Evolutionary conservation across 53 echinoderm and acorn worm species (phyloP).

Genomic region (Henricia sp.): DNA sequence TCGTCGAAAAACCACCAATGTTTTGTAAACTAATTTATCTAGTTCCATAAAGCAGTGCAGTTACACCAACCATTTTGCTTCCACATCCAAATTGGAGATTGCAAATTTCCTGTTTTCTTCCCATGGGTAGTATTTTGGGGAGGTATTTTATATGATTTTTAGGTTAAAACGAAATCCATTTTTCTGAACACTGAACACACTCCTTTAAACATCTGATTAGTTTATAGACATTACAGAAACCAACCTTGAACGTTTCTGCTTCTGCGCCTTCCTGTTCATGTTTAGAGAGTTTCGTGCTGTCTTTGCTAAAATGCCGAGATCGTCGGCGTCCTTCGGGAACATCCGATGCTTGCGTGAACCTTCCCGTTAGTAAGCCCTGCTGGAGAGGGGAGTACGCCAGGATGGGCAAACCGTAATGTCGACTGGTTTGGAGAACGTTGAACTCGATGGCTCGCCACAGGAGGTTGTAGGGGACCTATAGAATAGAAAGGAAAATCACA

Average conservation of each 20-base stretch:
- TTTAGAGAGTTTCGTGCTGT: conserved; percentile 58
- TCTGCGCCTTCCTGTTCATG: conserved; percentile 71
- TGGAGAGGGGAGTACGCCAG: conserved; percentile 74
- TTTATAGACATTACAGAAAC: neutral
- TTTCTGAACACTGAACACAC: too few species aligned
- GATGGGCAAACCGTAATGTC: conserved; percentile 29
- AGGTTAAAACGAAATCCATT: too few species aligned
- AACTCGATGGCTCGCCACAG: conserved; percentile 67
- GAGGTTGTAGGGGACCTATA: conserved; percentile 66
- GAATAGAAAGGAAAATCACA: neutral
- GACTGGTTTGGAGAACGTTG: conserved; percentile 49
- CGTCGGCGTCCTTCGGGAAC: conserved; percentile 70
- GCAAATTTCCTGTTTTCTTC: too few species aligned
- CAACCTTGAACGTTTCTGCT: conserved; percentile 69
- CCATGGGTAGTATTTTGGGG: too few species aligned
- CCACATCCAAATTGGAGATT: too few species aligned
- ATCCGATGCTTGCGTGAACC: conserved; percentile 54
- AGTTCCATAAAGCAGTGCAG: too few species aligned
- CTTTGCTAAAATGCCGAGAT: conserved; percentile 62
- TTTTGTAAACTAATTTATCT: too few species aligned
- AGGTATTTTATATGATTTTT: too few species aligned
- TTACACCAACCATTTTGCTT: too few species aligned
- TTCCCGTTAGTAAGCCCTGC: conserved; percentile 63
- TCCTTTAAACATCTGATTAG: too few species aligned
- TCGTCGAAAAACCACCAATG: too few species aligned